A percentile compares a stretch with the other conserved stretches of the same genome.
These are phyloP conservation scores for Pan troglodytes DNA, from an alignment of 2,113 vertebrate species.

Conservation along the genomic window DNA sequence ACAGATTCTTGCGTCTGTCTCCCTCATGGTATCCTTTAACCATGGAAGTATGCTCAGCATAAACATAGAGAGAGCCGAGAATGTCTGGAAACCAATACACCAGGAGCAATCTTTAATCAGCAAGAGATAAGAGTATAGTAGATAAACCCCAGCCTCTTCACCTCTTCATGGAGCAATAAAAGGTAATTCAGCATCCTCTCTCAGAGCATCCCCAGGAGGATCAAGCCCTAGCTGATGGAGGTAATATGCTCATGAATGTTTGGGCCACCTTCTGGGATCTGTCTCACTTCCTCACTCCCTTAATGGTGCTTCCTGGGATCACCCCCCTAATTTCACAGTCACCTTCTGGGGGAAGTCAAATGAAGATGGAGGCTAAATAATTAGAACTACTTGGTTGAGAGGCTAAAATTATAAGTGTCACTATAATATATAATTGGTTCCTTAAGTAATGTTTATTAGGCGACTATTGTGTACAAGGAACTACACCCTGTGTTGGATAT, in stretches of 20 bases:
- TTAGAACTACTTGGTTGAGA: background rate
- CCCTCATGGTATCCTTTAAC: background rate
- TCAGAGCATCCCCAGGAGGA: background rate
- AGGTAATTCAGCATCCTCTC: background rate
- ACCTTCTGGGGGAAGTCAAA: background rate
- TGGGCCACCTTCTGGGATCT: background rate
- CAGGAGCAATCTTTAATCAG: background rate
- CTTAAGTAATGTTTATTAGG: background rate
- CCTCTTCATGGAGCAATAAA: background rate
- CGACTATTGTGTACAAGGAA: background rate
- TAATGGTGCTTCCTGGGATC: background rate
- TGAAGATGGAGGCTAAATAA: background rate
- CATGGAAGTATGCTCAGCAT: background rate
- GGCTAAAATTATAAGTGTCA: background rate
- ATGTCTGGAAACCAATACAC: background rate
- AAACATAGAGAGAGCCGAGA: background rate
- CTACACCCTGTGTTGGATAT: accelerated
- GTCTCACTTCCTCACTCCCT: background rate
- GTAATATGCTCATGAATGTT: background rate
- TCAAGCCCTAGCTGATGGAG: background rate
- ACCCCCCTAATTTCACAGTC: background rate
- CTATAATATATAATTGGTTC: background rate
- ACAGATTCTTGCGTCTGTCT: background rate
- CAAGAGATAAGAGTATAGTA: background rate
- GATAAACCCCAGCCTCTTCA: background rate